A percentile compares a stretch with the other conserved stretches of the same genome.
These are phyloP conservation scores for Microtus agrestis DNA, from an alignment of 2,797 vertebrate species.

Conservation along the genomic window DNA sequence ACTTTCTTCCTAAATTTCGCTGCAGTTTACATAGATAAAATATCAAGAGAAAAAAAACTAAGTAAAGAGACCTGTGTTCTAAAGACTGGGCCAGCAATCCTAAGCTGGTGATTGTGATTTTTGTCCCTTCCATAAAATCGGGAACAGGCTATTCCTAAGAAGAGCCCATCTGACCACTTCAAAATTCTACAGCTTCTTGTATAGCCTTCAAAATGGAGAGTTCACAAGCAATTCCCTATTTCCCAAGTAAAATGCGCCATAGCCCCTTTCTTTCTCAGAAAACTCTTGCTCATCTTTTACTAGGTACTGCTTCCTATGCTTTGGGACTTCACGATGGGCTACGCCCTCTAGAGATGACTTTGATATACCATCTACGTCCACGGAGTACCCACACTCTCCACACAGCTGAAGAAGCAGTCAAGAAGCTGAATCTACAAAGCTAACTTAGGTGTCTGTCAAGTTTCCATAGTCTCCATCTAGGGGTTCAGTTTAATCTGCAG, in stretches of 20 bases:
- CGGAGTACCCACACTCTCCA: not conserved
- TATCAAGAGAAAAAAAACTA: not conserved
- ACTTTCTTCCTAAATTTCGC: slow-evolving; percentile 32
- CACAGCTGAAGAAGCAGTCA: slow-evolving; percentile 13
- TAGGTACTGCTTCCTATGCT: slow-evolving; percentile 12
- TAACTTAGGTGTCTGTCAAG: slow-evolving; percentile 31
- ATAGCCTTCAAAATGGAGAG: slow-evolving; percentile 41
- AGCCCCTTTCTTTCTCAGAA: not conserved
- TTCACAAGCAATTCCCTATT: not conserved
- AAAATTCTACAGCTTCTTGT: slow-evolving; percentile 24
- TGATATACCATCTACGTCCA: not conserved
- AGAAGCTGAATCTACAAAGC: slow-evolving; percentile 41
- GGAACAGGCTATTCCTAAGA: not conserved
- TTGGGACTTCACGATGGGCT: not conserved
- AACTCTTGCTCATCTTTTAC: slow-evolving; percentile 22
- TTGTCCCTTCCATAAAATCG: not conserved
- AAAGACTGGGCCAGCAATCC: not conserved
- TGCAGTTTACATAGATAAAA: slow-evolving; percentile 45
- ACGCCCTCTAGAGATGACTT: not conserved
- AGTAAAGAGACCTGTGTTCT: not conserved
- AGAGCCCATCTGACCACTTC: not conserved
- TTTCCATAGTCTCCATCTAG: not conserved
- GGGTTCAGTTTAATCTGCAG: slow-evolving; percentile 53
- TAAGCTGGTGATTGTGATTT: not conserved
- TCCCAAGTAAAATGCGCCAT: not conserved